phyloP scores from a whole-genome alignment of 2,113 vertebrate species.

The Micromys minutus region DNA sequence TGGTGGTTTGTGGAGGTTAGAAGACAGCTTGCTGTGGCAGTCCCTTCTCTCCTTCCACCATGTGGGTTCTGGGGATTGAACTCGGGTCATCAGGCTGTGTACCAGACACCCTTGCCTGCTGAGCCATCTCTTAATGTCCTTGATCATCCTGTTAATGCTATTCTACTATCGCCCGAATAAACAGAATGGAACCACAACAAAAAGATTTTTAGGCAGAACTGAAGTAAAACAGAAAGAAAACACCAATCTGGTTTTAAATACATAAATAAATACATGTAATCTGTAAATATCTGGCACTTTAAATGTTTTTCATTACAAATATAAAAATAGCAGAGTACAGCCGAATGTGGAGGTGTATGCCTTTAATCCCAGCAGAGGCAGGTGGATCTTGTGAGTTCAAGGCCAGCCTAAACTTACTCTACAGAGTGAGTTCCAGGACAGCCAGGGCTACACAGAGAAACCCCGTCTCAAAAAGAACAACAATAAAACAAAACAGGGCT shows the following conservation, averaged over 20 bases:
- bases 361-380: not conserved
- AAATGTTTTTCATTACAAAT: not conserved
- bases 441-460: not conserved
- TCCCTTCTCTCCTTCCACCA: not conserved
- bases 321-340: not conserved
- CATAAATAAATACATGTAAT: not conserved
- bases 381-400: not conserved
- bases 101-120: not conserved
- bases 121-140: not conserved
- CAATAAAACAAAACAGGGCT: not conserved
- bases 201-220: not conserved
- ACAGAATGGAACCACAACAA: not conserved
- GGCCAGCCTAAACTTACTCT: not conserved
- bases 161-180: not conserved
- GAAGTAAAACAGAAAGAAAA: not conserved
- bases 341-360: accelerated
- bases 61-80: not conserved
- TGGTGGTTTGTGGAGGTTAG: not conserved
- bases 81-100: not conserved
- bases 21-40: not conserved
- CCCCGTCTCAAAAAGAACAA: not conserved
- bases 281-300: not conserved
- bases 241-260: not conserved
- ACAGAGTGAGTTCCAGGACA: not conserved
- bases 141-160: not conserved